Base-by-base conservation (phyloP, 2,888 invertebrate genomes). In the Calephelis perditalis region DNA sequence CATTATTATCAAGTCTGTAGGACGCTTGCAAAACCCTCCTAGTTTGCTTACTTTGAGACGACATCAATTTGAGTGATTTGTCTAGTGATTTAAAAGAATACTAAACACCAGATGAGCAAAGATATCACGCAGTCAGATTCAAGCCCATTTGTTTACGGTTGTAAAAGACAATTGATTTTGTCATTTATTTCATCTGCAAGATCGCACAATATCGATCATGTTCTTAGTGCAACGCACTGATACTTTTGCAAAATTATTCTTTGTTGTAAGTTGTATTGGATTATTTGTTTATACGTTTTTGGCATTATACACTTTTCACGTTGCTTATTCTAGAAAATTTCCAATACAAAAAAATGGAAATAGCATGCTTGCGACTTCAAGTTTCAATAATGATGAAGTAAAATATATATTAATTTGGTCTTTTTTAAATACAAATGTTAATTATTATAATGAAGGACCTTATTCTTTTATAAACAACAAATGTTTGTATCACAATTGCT, bases 331-430 rank as follows among this genome's bases (percentile, higher is more conserved):
- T 0, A 70, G 70, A 1, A 63, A 75, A 7, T 70, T 70, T 0
- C 68, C 76, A 61, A 64, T 73, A 7, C 71, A 68, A 58, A 68
- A 60, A 10, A 62, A 67, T 58, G 67, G 69, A 61, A 68, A 44
- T 7, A 60, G 69, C n/a, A 12, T 47, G 2, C 10, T 45, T 10
- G 15, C 7, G 9, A 37, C 11, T 26, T 15, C 12, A 3, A 11
- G 7, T 58, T 37, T 15, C 47, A 6, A 49, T 10, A 36, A 11
- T 26, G 9, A 52, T 11, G 36, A 36, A 4, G 4, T 84, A 3
- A 84, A 81, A 61, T 82, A 82, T 45, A 82, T 88, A 55, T 64
- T 87, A 3, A 59, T 85, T 0, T 86, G 85, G 85, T 73, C 74
- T 0, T 62, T 61, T n/a, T 55, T 63, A 5, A 66, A 68, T 7